Conservation (phyloP, 2,888 invertebrate genomes). For the Ganaspis brasiliensis region DNA sequence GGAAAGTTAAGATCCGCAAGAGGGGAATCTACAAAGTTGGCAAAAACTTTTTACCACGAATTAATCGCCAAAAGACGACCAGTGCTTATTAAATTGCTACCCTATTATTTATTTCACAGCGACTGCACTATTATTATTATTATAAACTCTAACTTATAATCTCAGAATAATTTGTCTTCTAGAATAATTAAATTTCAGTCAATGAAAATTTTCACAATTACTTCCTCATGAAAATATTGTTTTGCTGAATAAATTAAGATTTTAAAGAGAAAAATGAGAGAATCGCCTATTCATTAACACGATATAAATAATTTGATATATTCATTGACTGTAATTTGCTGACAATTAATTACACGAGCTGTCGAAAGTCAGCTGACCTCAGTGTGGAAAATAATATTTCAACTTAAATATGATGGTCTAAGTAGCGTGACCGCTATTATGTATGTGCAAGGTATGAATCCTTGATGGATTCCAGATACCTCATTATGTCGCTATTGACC, state of each 20-base stretch:
- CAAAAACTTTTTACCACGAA: conserved; percentile 77
- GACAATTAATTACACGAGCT: not conserved
- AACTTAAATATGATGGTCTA: conserved; percentile 47
- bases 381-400: conserved; percentile 51
- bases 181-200: too few relatives aligned
- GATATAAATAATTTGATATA: not conserved
- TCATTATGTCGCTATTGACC: conserved; percentile 76
- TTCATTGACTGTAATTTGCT: not conserved
- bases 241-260: too few relatives aligned
- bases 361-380: not conserved
- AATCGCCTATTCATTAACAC: too few relatives aligned
- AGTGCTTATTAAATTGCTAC: conserved; percentile 78
- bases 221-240: too few relatives aligned
- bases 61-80: conserved; percentile 78
- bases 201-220: too few relatives aligned
- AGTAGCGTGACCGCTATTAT: conserved; percentile 48
- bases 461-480: conserved; percentile 64
- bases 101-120: conserved; percentile 75
- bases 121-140: conserved; percentile 55
- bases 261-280: too few relatives aligned
- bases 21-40: conserved; percentile 77
- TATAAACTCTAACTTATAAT: not conserved
- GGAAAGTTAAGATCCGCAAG: conserved; percentile 74
- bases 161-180: not conserved
- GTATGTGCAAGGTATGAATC: conserved; percentile 64